phyloP scores from a whole-genome alignment of 2,113 vertebrate genomes.

The Hydrolagus affinis region DNA sequence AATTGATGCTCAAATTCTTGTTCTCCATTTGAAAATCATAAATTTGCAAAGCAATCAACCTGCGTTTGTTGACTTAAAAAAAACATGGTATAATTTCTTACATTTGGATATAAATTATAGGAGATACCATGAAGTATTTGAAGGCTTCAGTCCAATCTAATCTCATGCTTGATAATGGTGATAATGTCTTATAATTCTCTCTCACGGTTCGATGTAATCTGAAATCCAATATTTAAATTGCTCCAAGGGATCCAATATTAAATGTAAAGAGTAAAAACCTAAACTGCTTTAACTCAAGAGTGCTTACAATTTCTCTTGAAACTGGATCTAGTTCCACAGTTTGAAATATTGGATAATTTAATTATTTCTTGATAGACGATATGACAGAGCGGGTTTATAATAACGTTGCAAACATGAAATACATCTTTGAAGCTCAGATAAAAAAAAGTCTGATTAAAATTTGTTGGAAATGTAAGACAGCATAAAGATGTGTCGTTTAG shows the following conservation, averaged over 20 bases:
- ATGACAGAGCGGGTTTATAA: constrained; percentile 8
- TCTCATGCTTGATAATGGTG: too few species aligned
- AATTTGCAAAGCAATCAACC: too few species aligned
- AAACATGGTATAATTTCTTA: too few species aligned
- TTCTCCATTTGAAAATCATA: too few species aligned
- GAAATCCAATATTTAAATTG: background rate
- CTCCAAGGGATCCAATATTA: background rate
- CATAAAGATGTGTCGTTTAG: background rate
- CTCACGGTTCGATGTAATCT: too few species aligned
- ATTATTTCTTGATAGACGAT: constrained; percentile 17
- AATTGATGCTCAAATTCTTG: too few species aligned
- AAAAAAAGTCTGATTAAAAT: constrained; percentile 11
- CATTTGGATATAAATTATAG: too few species aligned
- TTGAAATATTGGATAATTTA: constrained; percentile 7
- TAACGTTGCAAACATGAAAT: constrained; percentile 15
- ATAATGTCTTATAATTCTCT: too few species aligned
- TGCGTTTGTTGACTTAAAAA: too few species aligned
- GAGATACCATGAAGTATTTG: too few species aligned
- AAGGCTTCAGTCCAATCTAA: too few species aligned
- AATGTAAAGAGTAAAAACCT: background rate
- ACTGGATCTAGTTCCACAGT: constrained; percentile 15
- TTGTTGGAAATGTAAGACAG: constrained; percentile 6
- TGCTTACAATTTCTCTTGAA: background rate
- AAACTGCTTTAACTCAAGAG: background rate
- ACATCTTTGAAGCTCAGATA: constrained; percentile 6